Conservation (phyloP, 2,888 invertebrate species). For the Ophion obscuratus region DNA sequence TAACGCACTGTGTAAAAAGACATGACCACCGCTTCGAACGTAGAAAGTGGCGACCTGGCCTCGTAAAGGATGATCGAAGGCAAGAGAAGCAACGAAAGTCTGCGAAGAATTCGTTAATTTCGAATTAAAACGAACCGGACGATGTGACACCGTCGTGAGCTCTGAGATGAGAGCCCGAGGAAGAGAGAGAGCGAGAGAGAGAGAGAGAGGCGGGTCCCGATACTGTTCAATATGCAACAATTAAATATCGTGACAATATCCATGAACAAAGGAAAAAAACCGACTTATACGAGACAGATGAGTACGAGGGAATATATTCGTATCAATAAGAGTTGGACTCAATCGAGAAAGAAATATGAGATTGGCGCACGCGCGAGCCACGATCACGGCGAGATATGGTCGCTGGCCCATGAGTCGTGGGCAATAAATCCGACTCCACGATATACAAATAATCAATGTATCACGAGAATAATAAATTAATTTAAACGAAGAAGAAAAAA, state of each 20-base stretch:
- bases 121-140: conserved; percentile 4
- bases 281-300: conserved; percentile 61
- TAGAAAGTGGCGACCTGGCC: conserved; percentile 37
- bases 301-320: conserved; percentile 24
- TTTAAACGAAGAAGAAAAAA: conserved; percentile 34
- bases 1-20: conserved; percentile 62
- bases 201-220: conserved; percentile 24
- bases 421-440: conserved; percentile 60
- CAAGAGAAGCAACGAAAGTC: neutral
- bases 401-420: conserved; percentile 77
- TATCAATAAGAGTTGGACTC: conserved; percentile 39
- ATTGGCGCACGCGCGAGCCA: conserved; percentile 69
- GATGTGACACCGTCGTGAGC: conserved; percentile 23
- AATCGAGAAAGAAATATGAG: conserved; percentile 24
- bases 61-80: conserved; percentile 1
- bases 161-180: neutral
- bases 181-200: neutral
- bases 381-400: conserved; percentile 76
- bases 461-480: conserved; percentile 32
- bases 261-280: conserved; percentile 67
- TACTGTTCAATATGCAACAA: conserved; percentile 45
- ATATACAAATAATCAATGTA: conserved; percentile 48
- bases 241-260: conserved; percentile 66
- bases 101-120: neutral
- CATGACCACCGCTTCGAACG: conserved; percentile 56